Conservation (phyloP, 1,140 invertebrate genomes). For the Zaprionus ornatus region DNA sequence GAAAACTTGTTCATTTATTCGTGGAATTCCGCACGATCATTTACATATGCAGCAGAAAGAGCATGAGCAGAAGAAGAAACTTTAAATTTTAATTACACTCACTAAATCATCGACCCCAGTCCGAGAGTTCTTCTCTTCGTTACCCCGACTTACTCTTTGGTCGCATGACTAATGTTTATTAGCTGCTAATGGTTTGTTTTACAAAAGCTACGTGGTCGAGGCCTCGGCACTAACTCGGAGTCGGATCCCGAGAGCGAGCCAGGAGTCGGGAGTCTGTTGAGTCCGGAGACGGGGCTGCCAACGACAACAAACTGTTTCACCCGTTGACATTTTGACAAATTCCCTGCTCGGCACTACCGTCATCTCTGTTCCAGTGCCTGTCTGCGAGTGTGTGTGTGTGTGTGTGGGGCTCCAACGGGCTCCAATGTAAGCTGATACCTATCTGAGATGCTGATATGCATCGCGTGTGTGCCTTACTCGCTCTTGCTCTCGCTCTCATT, state of each 20-base stretch:
- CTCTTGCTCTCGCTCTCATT: constrained; percentile 2
- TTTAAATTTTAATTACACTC: constrained; percentile 77
- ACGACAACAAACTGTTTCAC: constrained; percentile 76
- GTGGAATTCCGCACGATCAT: constrained; percentile 77
- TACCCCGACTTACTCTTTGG: constrained; percentile 48
- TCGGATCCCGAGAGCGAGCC: neutral
- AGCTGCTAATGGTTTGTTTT: constrained; percentile 84
- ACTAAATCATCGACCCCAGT: constrained; percentile 75
- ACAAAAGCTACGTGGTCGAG: constrained; percentile 76
- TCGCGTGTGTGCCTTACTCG: constrained; percentile 27
- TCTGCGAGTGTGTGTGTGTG: neutral
- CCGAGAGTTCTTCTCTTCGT: constrained; percentile 33
- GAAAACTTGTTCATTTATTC: constrained; percentile 75
- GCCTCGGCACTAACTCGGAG: neutral
- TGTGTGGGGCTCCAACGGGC: constrained; percentile 35
- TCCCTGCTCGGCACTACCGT: constrained; percentile 70
- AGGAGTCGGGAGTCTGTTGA: neutral
- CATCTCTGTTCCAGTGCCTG: constrained; percentile 4
- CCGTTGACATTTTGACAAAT: constrained; percentile 84
- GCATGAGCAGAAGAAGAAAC: constrained; percentile 61
- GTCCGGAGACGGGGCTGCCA: constrained; percentile 21
- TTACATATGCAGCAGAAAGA: constrained; percentile 59
- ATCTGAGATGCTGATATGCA: constrained; percentile 64
- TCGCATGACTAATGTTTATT: constrained; percentile 83
- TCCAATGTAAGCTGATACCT: constrained; percentile 79